These are phyloP conservation scores for Leptinotarsa juncta DNA, from an alignment of 2,888 invertebrate genomes.

Conservation along the genomic window DNA sequence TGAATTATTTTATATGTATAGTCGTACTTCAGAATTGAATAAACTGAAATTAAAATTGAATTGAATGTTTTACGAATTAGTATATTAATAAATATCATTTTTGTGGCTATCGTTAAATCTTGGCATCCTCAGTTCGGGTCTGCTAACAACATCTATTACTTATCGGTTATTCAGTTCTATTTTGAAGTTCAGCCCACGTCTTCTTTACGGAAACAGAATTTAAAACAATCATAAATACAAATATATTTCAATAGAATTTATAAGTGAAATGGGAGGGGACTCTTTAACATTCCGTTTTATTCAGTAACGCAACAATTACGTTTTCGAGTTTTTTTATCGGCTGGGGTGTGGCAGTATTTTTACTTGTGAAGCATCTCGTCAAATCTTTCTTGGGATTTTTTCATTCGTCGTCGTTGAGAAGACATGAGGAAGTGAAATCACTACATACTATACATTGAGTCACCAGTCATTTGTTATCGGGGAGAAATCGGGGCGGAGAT, in stretches of 20 bases:
- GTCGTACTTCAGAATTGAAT: too few relatives aligned
- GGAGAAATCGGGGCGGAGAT: too few relatives aligned
- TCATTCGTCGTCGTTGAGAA: too few relatives aligned
- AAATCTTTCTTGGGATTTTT: too few relatives aligned
- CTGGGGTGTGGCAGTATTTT: background rate
- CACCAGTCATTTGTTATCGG: too few relatives aligned
- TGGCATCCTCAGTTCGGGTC: constrained; percentile 16
- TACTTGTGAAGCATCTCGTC: background rate
- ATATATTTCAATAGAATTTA: constrained; percentile 34
- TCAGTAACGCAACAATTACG: constrained; percentile 1
- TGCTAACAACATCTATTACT: constrained; percentile 25
- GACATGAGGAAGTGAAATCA: too few relatives aligned
- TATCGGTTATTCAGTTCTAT: constrained; percentile 29
- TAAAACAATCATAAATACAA: constrained; percentile 42
- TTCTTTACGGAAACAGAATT: constrained; percentile 39
- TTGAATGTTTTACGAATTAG: too few relatives aligned
- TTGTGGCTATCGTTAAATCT: too few relatives aligned
- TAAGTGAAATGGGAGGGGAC: constrained; percentile 32
- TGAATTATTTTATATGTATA: too few relatives aligned
- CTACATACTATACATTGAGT: too few relatives aligned
- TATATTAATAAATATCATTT: too few relatives aligned
- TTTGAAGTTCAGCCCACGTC: constrained; percentile 40
- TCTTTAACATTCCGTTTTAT: constrained; percentile 23
- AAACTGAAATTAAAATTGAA: too few relatives aligned
- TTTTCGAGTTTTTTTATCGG: background rate